Percentiles rank a stretch among this genome's conserved stretches.
These are phyloP conservation scores for Anguilla obscura DNA, from an alignment of 2,797 vertebrate genomes.

Conservation along the genomic window DNA sequence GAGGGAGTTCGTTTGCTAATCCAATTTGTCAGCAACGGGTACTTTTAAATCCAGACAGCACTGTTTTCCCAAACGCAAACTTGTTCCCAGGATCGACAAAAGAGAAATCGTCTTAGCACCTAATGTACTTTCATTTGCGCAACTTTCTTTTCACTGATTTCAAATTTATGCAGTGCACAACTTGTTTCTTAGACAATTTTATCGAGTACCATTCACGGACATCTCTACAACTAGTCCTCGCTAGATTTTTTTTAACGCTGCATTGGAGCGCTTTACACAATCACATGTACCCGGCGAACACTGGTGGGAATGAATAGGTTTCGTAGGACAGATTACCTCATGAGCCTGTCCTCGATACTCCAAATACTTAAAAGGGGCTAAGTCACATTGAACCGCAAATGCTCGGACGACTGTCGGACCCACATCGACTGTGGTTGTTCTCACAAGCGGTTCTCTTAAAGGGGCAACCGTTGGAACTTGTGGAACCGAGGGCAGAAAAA, in stretches of 20 bases:
- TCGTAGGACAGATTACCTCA: constrained; percentile 29
- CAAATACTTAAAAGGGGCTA: constrained; percentile 30
- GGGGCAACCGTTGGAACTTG: constrained; percentile 21
- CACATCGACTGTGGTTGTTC: constrained; percentile 35
- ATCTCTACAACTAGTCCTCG: neutral
- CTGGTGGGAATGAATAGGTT: constrained; percentile 17
- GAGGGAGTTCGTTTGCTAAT: constrained; percentile 13
- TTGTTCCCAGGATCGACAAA: neutral
- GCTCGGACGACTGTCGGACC: constrained; percentile 44
- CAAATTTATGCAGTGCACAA: neutral
- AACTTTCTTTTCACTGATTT: neutral
- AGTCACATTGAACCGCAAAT: constrained; percentile 23
- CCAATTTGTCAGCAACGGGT: constrained; percentile 29
- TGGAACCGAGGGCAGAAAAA: neutral
- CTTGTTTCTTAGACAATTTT: constrained; percentile 6
- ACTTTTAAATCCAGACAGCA: constrained; percentile 26
- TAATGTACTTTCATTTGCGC: neutral
- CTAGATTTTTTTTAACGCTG: neutral
- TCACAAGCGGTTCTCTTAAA: constrained; percentile 20
- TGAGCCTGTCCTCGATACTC: constrained; percentile 33
- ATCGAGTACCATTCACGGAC: neutral
- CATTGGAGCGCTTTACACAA: neutral
- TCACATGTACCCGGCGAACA: constrained; percentile 50
- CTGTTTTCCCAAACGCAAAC: constrained; percentile 32
- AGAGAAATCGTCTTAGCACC: neutral